A percentile compares a stretch with the other conserved stretches of the same genome.
Conservation (phyloP, 2,888 invertebrate genomes). For the Nasonovia ribisnigri region DNA sequence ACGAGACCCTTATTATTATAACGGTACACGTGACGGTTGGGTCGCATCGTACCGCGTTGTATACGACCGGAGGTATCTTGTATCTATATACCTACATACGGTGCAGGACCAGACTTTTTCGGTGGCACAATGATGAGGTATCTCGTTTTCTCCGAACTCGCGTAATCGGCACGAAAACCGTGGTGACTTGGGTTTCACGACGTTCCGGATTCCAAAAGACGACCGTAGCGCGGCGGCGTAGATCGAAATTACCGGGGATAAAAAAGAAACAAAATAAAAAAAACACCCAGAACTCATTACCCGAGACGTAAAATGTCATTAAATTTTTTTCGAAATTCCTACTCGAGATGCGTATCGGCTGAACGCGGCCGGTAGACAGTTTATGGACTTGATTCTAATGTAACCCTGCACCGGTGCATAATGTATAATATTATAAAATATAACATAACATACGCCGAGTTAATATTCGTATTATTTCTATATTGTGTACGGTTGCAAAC, state of each 20-base stretch:
- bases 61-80: not conserved
- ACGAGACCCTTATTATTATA: conserved; percentile 42
- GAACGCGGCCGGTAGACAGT: conserved; percentile 44
- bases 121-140: conserved; percentile 43
- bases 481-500: not conserved
- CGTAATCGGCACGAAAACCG: not conserved
- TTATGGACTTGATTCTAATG: conserved; percentile 45
- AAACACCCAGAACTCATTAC: conserved; percentile 21
- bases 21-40: not conserved
- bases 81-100: too few species aligned
- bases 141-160: conserved; percentile 52
- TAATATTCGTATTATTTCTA: not conserved
- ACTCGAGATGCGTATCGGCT: conserved; percentile 27
- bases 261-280: not conserved
- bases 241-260: not conserved
- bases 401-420: not conserved
- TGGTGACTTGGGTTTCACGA: conserved; percentile 8
- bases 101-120: not conserved
- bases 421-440: not conserved
- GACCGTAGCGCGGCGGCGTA: not conserved
- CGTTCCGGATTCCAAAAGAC: conserved; percentile 21
- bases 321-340: conserved; percentile 17
- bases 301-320: conserved; percentile 21
- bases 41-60: not conserved
- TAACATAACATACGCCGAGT: not conserved